Conservation (phyloP, 2,797 vertebrate genomes). For the Spondyliosoma cantharus region DNA sequence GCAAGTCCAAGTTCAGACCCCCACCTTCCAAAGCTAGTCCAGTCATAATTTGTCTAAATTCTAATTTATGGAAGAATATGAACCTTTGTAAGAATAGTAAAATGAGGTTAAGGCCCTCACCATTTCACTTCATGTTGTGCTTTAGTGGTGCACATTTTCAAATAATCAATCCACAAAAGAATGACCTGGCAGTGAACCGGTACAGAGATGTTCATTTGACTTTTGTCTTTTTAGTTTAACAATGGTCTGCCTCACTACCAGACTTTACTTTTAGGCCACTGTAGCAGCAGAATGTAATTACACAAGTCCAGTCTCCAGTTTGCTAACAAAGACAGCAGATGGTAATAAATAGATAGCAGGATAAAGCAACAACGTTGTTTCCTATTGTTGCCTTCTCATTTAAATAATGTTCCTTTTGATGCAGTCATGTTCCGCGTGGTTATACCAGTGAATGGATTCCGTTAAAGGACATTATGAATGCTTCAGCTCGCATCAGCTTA, state of each 20-base stretch:
- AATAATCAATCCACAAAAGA: neutral
- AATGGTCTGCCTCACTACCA: neutral
- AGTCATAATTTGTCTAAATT: too few relatives aligned
- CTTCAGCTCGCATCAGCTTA: neutral
- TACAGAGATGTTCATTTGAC: neutral
- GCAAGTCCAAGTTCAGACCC: too few relatives aligned
- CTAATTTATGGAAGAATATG: too few relatives aligned
- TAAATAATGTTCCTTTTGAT: conserved; percentile 6
- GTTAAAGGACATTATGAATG: neutral
- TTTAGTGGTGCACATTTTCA: neutral
- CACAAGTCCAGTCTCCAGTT: neutral
- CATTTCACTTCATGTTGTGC: too few relatives aligned
- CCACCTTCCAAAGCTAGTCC: too few relatives aligned
- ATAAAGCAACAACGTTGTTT: neutral
- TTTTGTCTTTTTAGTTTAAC: neutral
- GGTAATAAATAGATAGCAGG: conserved; percentile 15
- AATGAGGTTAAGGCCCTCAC: too few relatives aligned
- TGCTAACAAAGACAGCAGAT: conserved; percentile 30
- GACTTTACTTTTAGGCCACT: neutral
- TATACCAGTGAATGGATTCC: neutral
- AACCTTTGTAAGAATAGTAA: too few relatives aligned
- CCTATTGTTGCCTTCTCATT: conserved; percentile 27
- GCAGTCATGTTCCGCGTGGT: neutral
- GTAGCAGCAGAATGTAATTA: conserved; percentile 14
- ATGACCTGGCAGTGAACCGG: neutral